Percentiles rank a stretch among this genome's conserved stretches.
Conservation (phyloP, 2,797 vertebrate genomes). For the Sarcophilus harrisii region DNA sequence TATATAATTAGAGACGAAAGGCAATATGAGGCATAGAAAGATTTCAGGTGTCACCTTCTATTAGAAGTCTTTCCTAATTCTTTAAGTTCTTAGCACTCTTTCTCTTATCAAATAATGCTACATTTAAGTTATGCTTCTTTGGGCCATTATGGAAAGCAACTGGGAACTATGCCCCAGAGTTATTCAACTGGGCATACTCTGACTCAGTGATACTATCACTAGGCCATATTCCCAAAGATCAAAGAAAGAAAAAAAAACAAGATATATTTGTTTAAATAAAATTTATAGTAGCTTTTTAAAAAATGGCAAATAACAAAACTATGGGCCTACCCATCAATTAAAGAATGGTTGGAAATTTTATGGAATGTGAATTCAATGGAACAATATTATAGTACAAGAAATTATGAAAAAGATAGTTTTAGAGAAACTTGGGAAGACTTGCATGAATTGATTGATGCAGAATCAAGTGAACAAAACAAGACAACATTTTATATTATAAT, state of each 20-base stretch:
- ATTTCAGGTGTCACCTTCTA: background rate
- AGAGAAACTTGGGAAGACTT: background rate
- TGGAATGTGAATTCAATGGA: background rate
- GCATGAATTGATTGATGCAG: background rate
- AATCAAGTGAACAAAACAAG: background rate
- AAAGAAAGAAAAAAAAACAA: background rate
- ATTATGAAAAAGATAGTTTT: background rate
- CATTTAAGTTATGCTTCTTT: background rate
- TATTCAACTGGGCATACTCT: background rate
- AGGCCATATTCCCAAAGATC: background rate
- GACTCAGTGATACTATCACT: background rate
- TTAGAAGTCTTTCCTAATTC: background rate
- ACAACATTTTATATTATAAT: background rate
- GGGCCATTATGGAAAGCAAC: background rate
- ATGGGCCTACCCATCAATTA: background rate
- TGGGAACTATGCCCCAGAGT: background rate
- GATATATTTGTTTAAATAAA: background rate
- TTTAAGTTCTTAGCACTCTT: background rate
- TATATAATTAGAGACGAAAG: background rate
- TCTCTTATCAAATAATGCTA: background rate
- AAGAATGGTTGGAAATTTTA: background rate
- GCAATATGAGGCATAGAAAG: background rate
- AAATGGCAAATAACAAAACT: background rate
- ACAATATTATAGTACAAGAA: background rate
- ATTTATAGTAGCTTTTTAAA: background rate